These are phyloP conservation scores for Phortica magna DNA, from an alignment of 2,888 invertebrate genomes.

Conservation along the genomic window DNA sequence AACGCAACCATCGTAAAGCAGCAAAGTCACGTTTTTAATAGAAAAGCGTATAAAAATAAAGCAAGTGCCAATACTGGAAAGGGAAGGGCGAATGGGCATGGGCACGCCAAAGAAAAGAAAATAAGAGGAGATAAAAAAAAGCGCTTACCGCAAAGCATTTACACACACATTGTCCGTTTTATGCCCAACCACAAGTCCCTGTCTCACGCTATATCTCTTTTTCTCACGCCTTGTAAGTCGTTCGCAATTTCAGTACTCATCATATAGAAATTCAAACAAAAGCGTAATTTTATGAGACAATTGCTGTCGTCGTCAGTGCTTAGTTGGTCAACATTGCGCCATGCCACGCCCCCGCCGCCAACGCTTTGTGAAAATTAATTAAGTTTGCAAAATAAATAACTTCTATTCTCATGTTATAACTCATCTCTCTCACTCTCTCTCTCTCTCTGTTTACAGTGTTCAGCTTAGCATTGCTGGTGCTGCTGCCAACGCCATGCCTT, in stretches of 20 bases:
- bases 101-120: no score
- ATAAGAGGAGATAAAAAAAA: neutral
- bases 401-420: neutral
- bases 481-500: slow-evolving; percentile 44
- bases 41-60: slow-evolving; percentile 12
- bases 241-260: neutral
- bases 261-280: neutral
- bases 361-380: slow-evolving; percentile 49
- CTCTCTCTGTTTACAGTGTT: slow-evolving; percentile 45
- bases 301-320: slow-evolving; percentile 29
- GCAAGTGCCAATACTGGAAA: neutral
- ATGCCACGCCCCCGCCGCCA: slow-evolving; percentile 19
- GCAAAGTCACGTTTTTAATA: slow-evolving; percentile 65
- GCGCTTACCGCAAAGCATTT: neutral
- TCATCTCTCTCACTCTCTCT: slow-evolving; percentile 32
- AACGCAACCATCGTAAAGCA: slow-evolving; percentile 43
- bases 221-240: neutral
- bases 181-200: neutral
- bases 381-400: slow-evolving; percentile 39
- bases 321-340: neutral
- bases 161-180: neutral
- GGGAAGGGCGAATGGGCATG: no score
- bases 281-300: slow-evolving; percentile 33
- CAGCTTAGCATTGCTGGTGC: slow-evolving; percentile 34
- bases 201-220: neutral